phyloP scores from a whole-genome alignment of 2,888 invertebrate genomes.

The Digitonthophagus gazella region DNA sequence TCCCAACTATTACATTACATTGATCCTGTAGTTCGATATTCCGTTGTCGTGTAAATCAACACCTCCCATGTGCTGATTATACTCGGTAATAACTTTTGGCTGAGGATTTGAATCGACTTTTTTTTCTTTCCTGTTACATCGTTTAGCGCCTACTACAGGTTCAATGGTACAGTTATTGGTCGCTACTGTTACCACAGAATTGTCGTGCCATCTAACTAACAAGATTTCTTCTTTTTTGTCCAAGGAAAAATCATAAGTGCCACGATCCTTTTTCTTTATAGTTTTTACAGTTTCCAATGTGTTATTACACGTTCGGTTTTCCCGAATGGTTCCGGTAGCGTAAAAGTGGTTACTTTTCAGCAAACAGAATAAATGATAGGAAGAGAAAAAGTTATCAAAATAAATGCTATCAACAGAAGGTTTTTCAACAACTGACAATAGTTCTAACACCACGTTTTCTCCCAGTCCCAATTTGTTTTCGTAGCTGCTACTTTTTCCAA shows the following conservation, averaged over 20 bases:
- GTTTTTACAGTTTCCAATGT: slow-evolving; percentile 25
- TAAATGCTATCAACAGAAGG: slow-evolving; percentile 24
- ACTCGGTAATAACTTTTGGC: slow-evolving; percentile 25
- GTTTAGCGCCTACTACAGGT: background rate
- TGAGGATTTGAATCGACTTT: slow-evolving; percentile 14
- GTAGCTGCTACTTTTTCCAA: slow-evolving; percentile 26
- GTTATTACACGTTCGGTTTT: slow-evolving; percentile 26
- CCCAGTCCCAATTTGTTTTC: slow-evolving; percentile 31
- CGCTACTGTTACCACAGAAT: slow-evolving; percentile 25
- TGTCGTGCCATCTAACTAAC: slow-evolving; percentile 24
- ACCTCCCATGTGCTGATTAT: slow-evolving; percentile 28
- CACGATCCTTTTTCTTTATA: slow-evolving; percentile 23
- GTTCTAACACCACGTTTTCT: slow-evolving; percentile 29
- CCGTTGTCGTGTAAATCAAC: slow-evolving; percentile 31
- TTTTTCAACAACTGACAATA: slow-evolving; percentile 23
- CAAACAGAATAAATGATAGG: slow-evolving; percentile 3
- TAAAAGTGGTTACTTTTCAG: slow-evolving; percentile 14
- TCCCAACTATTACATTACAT: no score
- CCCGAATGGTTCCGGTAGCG: slow-evolving; percentile 28
- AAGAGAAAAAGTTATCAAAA: slow-evolving; percentile 27
- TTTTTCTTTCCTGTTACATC: background rate
- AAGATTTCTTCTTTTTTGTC: slow-evolving; percentile 10
- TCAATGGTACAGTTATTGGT: slow-evolving; percentile 6
- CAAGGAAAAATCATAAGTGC: slow-evolving; percentile 18
- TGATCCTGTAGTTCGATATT: slow-evolving; percentile 32